A percentile compares a stretch with the other conserved stretches of the same genome.
phyloP scores from a whole-genome alignment of 1,140 invertebrate genomes.

The Rhopalosiphum maidis region DNA sequence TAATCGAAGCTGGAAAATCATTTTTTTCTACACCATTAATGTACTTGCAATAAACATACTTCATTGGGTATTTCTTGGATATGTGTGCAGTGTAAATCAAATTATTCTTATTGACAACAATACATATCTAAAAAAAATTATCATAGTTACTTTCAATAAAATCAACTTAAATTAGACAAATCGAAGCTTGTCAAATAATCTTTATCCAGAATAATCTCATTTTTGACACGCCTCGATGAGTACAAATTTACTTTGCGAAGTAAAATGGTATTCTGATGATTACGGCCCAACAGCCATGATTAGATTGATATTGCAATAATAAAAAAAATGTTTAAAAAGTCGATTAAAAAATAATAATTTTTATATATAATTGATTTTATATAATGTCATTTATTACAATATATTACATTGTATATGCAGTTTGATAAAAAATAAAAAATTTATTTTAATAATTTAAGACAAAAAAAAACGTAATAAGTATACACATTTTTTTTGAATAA shows the following conservation, averaged over 20 bases:
- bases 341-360: neutral
- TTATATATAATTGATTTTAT: conserved; percentile 26
- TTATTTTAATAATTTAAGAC: conserved; percentile 10
- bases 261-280: neutral
- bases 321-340: neutral
- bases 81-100: neutral
- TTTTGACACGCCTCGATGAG: neutral
- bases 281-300: neutral
- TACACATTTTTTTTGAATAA: conserved; percentile 21
- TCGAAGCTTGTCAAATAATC: neutral
- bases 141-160: neutral
- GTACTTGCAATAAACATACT: neutral
- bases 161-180: neutral
- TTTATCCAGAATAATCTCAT: neutral
- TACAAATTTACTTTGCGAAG: neutral
- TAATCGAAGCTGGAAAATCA: neutral
- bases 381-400: conserved; percentile 30
- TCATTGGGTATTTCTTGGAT: neutral
- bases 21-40: neutral
- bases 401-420: neutral
- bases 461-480: conserved; percentile 33
- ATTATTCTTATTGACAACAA: neutral
- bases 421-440: conserved; percentile 13
- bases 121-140: neutral
- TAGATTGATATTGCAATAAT: neutral